These are phyloP conservation scores for Auanema freiburgensis DNA, from an alignment of 2,888 invertebrate genomes.

Conservation along the genomic window DNA sequence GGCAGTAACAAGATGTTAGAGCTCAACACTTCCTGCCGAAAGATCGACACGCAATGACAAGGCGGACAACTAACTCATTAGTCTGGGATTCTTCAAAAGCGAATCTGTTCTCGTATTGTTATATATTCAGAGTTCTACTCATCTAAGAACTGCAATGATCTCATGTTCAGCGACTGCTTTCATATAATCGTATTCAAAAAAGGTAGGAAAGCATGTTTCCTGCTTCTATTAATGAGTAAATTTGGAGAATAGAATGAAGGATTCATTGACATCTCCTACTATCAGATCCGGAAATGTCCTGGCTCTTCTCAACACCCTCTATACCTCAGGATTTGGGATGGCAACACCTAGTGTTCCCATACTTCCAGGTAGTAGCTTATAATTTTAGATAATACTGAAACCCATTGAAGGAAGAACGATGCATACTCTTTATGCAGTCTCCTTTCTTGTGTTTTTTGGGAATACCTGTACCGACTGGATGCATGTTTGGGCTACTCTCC, in stretches of 20 bases:
- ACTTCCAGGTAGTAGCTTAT: constrained; percentile 31
- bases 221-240: too few relatives aligned
- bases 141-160: too few relatives aligned
- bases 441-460: constrained; percentile 58
- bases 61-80: too few relatives aligned
- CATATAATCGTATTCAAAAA: too few relatives aligned
- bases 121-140: too few relatives aligned
- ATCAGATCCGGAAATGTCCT: constrained; percentile 41
- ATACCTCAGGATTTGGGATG: constrained; percentile 61
- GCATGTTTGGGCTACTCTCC: constrained; percentile 55
- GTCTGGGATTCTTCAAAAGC: too few relatives aligned
- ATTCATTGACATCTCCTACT: constrained; percentile 16
- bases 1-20: too few relatives aligned
- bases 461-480: constrained; percentile 61
- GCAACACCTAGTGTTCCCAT: constrained; percentile 52
- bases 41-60: too few relatives aligned
- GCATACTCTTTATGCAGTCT: constrained; percentile 63
- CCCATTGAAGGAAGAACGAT: constrained; percentile 48
- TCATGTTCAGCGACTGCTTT: too few relatives aligned
- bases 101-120: too few relatives aligned
- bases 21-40: too few relatives aligned
- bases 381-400: neutral
- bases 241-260: neutral
- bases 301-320: constrained; percentile 58
- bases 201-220: too few relatives aligned